Evolutionary conservation across 2,113 vertebrate genomes (phyloP).

Genomic region (Amphilophus citrinellus): DNA sequence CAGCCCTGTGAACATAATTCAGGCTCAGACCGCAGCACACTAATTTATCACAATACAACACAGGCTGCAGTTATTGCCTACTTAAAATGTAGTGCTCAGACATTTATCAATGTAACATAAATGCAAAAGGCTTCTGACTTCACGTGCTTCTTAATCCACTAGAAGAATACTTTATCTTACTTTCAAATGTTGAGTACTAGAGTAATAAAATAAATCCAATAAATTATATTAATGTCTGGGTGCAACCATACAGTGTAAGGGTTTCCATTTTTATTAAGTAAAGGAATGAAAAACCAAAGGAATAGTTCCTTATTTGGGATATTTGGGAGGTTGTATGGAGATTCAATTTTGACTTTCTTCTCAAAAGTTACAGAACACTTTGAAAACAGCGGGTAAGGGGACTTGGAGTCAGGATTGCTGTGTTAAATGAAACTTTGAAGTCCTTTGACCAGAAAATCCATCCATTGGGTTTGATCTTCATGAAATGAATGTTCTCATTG

Average conservation of each 20-base stretch:
- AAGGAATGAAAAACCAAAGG: not conserved
- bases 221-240: not conserved
- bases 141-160: not conserved
- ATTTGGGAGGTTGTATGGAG: not conserved
- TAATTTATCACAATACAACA: not conserved
- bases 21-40: not conserved
- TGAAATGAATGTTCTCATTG: not conserved
- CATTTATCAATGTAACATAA: not conserved
- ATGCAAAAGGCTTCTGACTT: not conserved
- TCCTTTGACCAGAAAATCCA: too few species aligned
- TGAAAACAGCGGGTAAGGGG: too few species aligned
- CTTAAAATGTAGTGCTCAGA: constrained; percentile 4
- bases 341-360: too few species aligned
- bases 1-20: not conserved
- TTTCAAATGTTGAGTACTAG: not conserved
- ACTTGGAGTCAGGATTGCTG: too few species aligned
- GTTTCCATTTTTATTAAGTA: not conserved
- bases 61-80: not conserved
- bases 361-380: too few species aligned
- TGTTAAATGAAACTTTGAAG: too few species aligned
- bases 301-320: not conserved
- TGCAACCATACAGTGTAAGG: not conserved
- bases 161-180: not conserved
- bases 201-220: not conserved
- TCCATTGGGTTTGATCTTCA: not conserved